Base-by-base conservation (phyloP, 2,113 vertebrate species). In the Spea bombifrons region DNA sequence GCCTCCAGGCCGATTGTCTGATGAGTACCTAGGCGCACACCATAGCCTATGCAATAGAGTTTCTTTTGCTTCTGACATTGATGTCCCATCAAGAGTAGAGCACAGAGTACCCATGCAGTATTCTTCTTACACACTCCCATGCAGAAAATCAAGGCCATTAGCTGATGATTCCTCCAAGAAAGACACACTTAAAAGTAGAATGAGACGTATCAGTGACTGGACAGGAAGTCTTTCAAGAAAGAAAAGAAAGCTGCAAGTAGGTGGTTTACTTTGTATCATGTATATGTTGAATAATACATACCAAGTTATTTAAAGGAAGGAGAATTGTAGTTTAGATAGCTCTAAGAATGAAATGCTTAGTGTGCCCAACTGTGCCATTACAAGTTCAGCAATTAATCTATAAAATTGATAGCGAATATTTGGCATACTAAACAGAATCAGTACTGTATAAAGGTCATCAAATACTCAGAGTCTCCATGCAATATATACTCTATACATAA, bases 201-300 rank as follows among this genome's bases (percentile, higher is more conserved):
- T 99, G 85, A 89, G 95, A 4, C 94, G 96, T 55, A 89, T 99
- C 83, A 98, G 96, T 64, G 96, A 98, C 88, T 99, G 96, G 96
- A 98, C 97, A 0, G 97, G 96, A 52, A 98, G 97, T 87, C 91
- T 99, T 71, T 96, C 94, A 0, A 92, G 95, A 66, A 98, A 96
- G 88, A 99, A 97, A 49, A 93, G 93, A 86, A 97, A 93, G 81
- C 89, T 94, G 45, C 96, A 96, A 93, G 96, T 98, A 82, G 81
- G 88, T 45, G 0, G 7, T 57, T 59, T 57, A 30, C 4, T 5
- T 3, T 49, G 7, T 67, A 15, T 47, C 47, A 63, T 3, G 5
- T n/a, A 16, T 63, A 16, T 63, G 59, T 2, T 5, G 2, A 61
- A n/a, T 61, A n/a, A 15, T 16, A 63, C 59, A 63, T 63, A 63